Percentiles rank a stretch among this genome's conserved stretches.
Evolutionary conservation across 1,140 invertebrate species (phyloP).

Genomic region (Gryon sp.): DNA sequence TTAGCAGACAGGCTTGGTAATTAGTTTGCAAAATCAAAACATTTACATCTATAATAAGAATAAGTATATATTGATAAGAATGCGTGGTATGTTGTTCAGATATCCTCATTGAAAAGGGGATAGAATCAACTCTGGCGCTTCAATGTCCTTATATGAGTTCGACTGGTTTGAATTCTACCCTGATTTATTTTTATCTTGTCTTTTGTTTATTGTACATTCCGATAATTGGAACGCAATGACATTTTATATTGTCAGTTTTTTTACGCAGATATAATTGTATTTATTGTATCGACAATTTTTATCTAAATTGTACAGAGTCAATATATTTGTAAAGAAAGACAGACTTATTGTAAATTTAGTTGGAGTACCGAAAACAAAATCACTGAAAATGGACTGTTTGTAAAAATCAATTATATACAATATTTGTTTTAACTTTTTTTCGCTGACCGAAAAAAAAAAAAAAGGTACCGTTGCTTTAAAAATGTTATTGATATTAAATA

Average conservation of each 20-base stretch:
- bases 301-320: neutral
- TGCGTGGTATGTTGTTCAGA: slow-evolving; percentile 65
- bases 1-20: slow-evolving; percentile 67
- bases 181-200: slow-evolving; percentile 50
- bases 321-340: neutral
- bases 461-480: too few relatives aligned
- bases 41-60: slow-evolving; percentile 75
- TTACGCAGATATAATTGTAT: slow-evolving; percentile 41
- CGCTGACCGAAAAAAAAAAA: too few relatives aligned
- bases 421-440: too few relatives aligned
- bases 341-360: too few relatives aligned
- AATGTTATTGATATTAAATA: too few relatives aligned
- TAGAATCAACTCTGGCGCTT: slow-evolving; percentile 66
- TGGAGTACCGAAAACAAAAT: too few relatives aligned
- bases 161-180: slow-evolving; percentile 47
- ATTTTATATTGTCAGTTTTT: slow-evolving; percentile 25
- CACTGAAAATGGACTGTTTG: too few relatives aligned
- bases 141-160: slow-evolving; percentile 65
- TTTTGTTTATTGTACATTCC: slow-evolving; percentile 45
- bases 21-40: slow-evolving; percentile 71
- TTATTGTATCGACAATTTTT: slow-evolving; percentile 32
- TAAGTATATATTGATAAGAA: slow-evolving; percentile 71
- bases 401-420: too few relatives aligned
- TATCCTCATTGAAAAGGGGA: slow-evolving; percentile 55
- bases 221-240: slow-evolving; percentile 39